These are phyloP conservation scores for Tuta absoluta DNA, from an alignment of 2,888 invertebrate species.

Conservation along the genomic window DNA sequence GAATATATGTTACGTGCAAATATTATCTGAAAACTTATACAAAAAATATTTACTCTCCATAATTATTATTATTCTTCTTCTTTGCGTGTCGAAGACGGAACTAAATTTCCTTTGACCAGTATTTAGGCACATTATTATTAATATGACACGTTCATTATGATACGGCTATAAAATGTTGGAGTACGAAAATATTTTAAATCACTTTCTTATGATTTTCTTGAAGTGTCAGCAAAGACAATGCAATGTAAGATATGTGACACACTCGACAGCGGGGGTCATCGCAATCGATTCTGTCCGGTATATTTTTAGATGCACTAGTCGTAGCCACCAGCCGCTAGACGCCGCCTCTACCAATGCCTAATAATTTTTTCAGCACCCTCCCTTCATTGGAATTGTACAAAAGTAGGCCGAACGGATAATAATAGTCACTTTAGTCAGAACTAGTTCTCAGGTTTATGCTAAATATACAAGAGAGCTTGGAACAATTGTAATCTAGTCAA, in stretches of 20 bases:
- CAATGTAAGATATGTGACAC: constrained; percentile 4
- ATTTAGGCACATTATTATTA: no score
- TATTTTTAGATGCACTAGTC: constrained; percentile 77
- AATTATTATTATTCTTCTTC: no score
- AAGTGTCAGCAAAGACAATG: constrained; percentile 4
- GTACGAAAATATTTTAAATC: no score
- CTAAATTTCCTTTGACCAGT: no score
- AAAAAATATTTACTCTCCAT: no score
- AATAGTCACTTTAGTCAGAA: not conserved
- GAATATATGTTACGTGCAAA: no score
- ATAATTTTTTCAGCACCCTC: constrained; percentile 66
- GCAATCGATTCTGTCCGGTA: constrained; percentile 64
- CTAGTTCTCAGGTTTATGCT: not conserved
- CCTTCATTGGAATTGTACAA: constrained; percentile 51
- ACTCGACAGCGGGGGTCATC: constrained; percentile 53
- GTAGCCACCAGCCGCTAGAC: constrained; percentile 38
- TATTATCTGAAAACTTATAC: no score
- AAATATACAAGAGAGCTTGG: not conserved
- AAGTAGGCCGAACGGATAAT: constrained; percentile 7
- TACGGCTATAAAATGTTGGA: no score
- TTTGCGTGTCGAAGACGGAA: no score
- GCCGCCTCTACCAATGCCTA: constrained; percentile 43
- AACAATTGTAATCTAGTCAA: constrained; percentile 15
- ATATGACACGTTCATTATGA: no score
- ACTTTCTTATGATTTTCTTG: no score